Evolutionary conservation across 1,140 invertebrate species (phyloP).

Genomic region (Holcopasites calliopsidis): DNA sequence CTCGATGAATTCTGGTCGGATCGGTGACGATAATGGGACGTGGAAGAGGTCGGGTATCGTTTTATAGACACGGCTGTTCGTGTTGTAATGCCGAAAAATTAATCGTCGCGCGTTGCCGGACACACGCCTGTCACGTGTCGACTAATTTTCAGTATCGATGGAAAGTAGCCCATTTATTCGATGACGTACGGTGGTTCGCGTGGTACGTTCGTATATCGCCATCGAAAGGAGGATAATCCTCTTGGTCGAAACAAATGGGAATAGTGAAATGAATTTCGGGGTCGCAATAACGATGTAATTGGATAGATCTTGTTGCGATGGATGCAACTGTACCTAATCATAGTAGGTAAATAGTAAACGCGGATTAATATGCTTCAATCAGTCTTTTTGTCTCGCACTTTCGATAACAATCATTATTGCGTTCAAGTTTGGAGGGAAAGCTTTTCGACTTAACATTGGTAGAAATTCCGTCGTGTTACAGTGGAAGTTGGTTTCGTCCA

Average conservation of each 20-base stretch:
- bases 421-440: neutral
- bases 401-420: too few relatives aligned
- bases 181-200: neutral
- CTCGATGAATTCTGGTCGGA: neutral
- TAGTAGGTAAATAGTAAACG: too few relatives aligned
- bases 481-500: conserved; percentile 1
- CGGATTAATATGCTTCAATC: too few relatives aligned
- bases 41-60: neutral
- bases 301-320: too few relatives aligned
- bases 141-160: neutral
- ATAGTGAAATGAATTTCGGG: neutral
- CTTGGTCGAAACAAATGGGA: neutral
- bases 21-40: conserved; percentile 12
- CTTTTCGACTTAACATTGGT: conserved; percentile 30
- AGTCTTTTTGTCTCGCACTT: too few relatives aligned
- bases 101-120: neutral
- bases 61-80: neutral
- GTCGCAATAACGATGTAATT: neutral
- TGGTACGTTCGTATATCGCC: too few relatives aligned
- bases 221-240: too few relatives aligned
- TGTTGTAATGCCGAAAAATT: neutral
- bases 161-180: neutral
- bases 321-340: neutral
- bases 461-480: conserved; percentile 5
- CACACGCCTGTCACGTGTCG: neutral